These are phyloP conservation scores for Bellardia bayeri DNA, from an alignment of 2,888 invertebrate species.

Conservation along the genomic window DNA sequence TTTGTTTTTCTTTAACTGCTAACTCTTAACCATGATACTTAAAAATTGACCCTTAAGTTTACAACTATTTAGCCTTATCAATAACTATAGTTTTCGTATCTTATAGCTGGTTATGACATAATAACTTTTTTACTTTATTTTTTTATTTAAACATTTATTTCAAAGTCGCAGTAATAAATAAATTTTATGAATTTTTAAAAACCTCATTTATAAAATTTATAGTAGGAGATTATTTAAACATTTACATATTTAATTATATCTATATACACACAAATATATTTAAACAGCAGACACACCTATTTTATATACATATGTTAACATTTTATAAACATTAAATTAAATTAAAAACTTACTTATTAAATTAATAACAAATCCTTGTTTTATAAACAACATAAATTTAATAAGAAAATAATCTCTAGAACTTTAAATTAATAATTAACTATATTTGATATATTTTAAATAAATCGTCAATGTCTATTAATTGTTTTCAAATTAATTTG, in stretches of 20 bases:
- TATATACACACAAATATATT: background rate
- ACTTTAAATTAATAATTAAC: background rate
- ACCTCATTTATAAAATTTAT: slow-evolving; percentile 20
- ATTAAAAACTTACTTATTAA: background rate
- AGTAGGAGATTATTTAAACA: slow-evolving; percentile 33
- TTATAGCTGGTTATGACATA: slow-evolving; percentile 18
- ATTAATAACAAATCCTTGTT: background rate
- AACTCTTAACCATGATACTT: background rate
- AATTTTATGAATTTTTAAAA: slow-evolving; percentile 12
- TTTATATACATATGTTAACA: background rate
- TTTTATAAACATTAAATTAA: background rate
- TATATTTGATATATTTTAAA: background rate
- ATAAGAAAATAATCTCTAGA: background rate
- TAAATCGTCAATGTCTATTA: too few species aligned
- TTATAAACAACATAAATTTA: too few species aligned
- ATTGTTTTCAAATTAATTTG: background rate
- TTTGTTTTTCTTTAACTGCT: background rate
- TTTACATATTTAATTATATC: slow-evolving; percentile 32
- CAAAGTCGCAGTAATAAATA: slow-evolving; percentile 20
- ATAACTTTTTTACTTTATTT: background rate
- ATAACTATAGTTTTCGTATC: background rate
- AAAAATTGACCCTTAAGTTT: background rate
- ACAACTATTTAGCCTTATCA: background rate
- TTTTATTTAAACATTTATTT: slow-evolving; percentile 5
- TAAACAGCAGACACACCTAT: slow-evolving; percentile 26